Conservation (phyloP, 2,797 vertebrate species). For the Enteromius trimaculatus region DNA sequence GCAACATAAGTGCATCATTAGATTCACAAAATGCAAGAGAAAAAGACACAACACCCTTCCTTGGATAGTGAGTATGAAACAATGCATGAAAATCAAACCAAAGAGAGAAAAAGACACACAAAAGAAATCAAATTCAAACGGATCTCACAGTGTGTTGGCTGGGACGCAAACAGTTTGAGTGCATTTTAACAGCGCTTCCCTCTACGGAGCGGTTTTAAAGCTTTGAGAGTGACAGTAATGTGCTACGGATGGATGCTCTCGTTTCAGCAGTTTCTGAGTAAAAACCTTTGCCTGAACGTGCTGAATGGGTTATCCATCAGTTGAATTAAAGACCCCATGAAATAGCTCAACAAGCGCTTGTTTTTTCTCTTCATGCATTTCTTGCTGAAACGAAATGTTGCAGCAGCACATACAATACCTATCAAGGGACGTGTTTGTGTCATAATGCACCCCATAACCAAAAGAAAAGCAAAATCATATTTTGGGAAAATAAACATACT, state of each 20-base stretch:
- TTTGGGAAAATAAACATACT: neutral
- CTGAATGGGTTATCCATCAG: neutral
- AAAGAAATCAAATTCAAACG: slow-evolving; percentile 69
- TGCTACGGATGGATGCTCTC: neutral
- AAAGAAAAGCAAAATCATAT: neutral
- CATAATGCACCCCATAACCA: neutral
- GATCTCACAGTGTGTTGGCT: slow-evolving; percentile 29
- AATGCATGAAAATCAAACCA: slow-evolving; percentile 82
- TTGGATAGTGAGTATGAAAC: slow-evolving; percentile 85
- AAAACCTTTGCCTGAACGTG: neutral
- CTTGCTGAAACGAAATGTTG: neutral
- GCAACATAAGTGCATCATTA: slow-evolving; percentile 99
- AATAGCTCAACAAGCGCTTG: neutral
- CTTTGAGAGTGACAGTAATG: neutral
- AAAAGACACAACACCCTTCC: slow-evolving; percentile 97
- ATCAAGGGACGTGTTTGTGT: neutral
- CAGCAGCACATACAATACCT: neutral
- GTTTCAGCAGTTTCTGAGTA: neutral
- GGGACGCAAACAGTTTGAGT: slow-evolving; percentile 16
- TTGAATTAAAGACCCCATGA: slow-evolving; percentile 22
- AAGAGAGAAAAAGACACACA: slow-evolving; percentile 53
- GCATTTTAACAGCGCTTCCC: neutral
- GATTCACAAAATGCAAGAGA: slow-evolving; percentile 99
- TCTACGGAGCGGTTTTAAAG: neutral
- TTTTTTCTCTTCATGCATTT: neutral